phyloP scores from a whole-genome alignment of 2,888 invertebrate genomes.

The Lingula anatina region DNA sequence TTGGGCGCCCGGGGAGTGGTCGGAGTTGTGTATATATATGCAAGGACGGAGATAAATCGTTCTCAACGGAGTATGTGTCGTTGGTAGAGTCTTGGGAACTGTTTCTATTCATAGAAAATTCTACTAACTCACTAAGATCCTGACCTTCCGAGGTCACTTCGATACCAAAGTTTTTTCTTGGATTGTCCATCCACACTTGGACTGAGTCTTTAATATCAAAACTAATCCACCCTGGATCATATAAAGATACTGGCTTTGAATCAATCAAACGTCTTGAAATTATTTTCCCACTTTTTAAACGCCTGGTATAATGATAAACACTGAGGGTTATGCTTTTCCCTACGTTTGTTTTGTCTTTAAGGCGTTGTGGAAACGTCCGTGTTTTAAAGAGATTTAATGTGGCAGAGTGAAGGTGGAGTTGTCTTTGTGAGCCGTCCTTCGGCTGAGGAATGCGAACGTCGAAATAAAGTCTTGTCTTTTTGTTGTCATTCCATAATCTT shows the following conservation, averaged over 20 bases:
- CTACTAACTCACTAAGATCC: neutral
- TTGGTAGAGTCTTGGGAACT: neutral
- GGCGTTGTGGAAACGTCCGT: neutral
- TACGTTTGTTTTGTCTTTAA: neutral
- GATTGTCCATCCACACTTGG: conserved; percentile 4
- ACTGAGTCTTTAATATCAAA: conserved; percentile 5
- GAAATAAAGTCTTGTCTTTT: conserved; percentile 10
- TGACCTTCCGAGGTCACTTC: conserved; percentile 1
- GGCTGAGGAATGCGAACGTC: conserved; percentile 14
- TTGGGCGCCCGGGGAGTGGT: conserved; percentile 13
- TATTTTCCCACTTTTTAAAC: neutral
- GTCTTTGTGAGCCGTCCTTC: conserved; percentile 9
- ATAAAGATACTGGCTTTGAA: neutral
- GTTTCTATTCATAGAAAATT: neutral
- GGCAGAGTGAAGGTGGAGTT: conserved; percentile 4
- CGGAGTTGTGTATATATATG: conserved; percentile 16
- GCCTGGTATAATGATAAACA: conserved; percentile 1
- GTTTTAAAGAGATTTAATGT: conserved; percentile 1
- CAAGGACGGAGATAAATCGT: conserved; percentile 8
- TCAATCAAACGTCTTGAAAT: neutral
- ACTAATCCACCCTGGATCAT: conserved; percentile 1
- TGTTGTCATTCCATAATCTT: no score
- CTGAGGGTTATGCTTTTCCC: neutral
- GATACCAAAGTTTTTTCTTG: conserved; percentile 4
- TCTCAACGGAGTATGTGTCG: conserved; percentile 1